Evolutionary conservation across 1,140 invertebrate genomes (phyloP).

Genomic region (Drosophila sp.): DNA sequence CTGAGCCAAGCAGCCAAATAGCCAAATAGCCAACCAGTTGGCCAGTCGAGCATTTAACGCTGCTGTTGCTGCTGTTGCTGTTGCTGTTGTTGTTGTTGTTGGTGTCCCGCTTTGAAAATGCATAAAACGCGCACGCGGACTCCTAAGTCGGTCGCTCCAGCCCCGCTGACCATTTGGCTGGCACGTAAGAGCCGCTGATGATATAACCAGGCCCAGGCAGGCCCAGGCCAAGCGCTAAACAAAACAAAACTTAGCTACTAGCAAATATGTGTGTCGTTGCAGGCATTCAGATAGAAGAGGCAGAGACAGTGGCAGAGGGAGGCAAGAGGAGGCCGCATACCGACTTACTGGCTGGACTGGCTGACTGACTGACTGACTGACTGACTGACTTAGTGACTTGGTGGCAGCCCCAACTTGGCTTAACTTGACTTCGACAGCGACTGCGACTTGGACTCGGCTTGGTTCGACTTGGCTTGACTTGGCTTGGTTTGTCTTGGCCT

Average conservation of each 20-base stretch:
- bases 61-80: constrained; percentile 28
- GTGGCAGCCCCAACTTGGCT: constrained; percentile 37
- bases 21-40: constrained; percentile 69
- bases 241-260: constrained; percentile 80
- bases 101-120: constrained; percentile 72
- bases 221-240: constrained; percentile 68
- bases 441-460: background rate
- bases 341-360: no score
- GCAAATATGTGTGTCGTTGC: constrained; percentile 63
- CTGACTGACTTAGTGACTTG: constrained; percentile 67
- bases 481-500: constrained; percentile 14
- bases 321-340: constrained; percentile 49
- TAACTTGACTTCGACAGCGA: constrained; percentile 19
- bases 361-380: constrained; percentile 68
- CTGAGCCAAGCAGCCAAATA: constrained; percentile 52
- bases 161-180: constrained; percentile 77
- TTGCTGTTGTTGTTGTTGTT: constrained; percentile 52
- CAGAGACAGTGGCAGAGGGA: background rate
- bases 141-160: constrained; percentile 76
- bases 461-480: constrained; percentile 41
- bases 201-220: constrained; percentile 75
- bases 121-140: constrained; percentile 72
- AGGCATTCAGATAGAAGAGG: background rate
- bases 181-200: constrained; percentile 77
- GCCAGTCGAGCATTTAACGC: constrained; percentile 77